A percentile compares a stretch with the other conserved stretches of the same genome.
phyloP scores from a whole-genome alignment of 1,140 invertebrate genomes.

The Aphaenogaster rudis region DNA sequence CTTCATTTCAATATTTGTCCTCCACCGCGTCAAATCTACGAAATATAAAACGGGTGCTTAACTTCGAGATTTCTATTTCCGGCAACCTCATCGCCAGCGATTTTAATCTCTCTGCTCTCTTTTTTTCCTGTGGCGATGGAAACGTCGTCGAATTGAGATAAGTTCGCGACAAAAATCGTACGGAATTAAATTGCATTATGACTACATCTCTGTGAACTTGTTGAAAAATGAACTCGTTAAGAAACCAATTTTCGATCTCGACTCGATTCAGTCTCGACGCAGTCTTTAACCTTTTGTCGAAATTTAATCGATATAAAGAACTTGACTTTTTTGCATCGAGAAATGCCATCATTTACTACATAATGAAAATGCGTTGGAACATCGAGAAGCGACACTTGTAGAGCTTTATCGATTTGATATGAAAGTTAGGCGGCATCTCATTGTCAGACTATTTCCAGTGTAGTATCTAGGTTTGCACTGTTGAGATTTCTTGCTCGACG shows the following conservation, averaged over 20 bases:
- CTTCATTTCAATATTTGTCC: conserved; percentile 34
- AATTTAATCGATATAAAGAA: neutral
- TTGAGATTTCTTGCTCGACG: neutral
- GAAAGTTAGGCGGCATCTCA: neutral
- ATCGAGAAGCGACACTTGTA: neutral
- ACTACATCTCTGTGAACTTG: neutral
- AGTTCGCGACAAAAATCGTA: neutral
- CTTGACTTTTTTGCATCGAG: neutral
- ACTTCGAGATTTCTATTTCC: conserved; percentile 48
- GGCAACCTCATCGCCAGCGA: neutral
- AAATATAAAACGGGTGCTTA: conserved; percentile 50
- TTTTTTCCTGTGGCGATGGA: neutral
- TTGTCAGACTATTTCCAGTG: neutral
- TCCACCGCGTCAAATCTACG: neutral
- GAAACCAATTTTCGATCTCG: neutral
- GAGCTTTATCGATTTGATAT: conserved; percentile 3
- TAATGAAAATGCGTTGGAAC: neutral
- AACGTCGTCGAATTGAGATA: neutral
- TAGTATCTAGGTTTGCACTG: neutral
- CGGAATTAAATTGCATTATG: neutral
- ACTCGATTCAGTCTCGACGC: neutral
- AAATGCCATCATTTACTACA: neutral
- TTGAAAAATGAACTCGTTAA: neutral
- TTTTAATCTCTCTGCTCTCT: conserved; percentile 28
- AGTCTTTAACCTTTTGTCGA: neutral